A percentile compares a stretch with the other conserved stretches of the same genome.
Conservation (phyloP, 2,113 vertebrate species). For the Gallinago jamesoni region DNA sequence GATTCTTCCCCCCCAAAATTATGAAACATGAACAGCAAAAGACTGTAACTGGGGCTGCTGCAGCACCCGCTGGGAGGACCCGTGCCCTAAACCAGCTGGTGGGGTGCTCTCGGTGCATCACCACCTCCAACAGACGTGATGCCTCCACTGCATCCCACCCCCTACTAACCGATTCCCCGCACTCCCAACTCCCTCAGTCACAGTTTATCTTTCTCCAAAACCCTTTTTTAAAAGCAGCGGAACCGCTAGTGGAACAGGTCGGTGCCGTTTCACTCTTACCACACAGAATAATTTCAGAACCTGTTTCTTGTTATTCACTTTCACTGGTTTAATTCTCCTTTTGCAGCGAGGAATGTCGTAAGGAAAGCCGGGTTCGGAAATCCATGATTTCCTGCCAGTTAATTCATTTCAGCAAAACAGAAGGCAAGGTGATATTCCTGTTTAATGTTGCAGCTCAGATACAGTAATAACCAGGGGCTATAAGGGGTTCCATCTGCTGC, state of each 20-base stretch:
- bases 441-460: neutral
- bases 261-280: neutral
- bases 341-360: neutral
- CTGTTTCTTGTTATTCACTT: constrained; percentile 64
- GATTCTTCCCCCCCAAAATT: neutral
- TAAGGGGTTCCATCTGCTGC: neutral
- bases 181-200: neutral
- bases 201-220: neutral
- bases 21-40: neutral
- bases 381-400: constrained; percentile 68
- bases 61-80: rapidly evolving
- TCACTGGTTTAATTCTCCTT: constrained; percentile 42
- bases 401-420: constrained; percentile 67
- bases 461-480: neutral
- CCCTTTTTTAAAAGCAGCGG: neutral
- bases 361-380: constrained; percentile 57
- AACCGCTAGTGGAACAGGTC: neutral
- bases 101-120: neutral
- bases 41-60: rapidly evolving
- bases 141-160: neutral
- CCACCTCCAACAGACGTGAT: neutral
- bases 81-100: rapidly evolving
- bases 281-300: neutral
- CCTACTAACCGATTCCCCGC: neutral
- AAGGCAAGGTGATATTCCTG: constrained; percentile 47